phyloP scores from a whole-genome alignment of 2,797 vertebrate genomes.

The Myotis planiceps region DNA sequence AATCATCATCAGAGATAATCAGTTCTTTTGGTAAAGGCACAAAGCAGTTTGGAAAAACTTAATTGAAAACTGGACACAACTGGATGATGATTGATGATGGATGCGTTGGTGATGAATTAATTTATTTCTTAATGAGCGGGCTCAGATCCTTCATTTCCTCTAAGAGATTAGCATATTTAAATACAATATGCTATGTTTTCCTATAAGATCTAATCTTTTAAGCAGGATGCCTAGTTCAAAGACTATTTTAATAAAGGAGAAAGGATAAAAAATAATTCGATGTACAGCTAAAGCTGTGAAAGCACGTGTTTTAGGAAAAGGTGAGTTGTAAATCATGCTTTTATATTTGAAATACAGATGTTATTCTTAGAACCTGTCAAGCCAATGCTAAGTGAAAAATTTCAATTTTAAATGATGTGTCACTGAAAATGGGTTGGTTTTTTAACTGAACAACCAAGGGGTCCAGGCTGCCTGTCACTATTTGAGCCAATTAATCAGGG shows the following conservation, averaged over 20 bases:
- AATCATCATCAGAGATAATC: slow-evolving; percentile 82
- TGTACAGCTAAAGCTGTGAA: not conserved
- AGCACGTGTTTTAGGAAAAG: not conserved
- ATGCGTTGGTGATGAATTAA: slow-evolving; percentile 79
- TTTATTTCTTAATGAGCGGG: slow-evolving; percentile 83
- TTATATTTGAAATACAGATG: not conserved
- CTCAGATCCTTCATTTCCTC: slow-evolving; percentile 76
- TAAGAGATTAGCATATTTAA: slow-evolving; percentile 78
- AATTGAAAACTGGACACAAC: slow-evolving; percentile 81
- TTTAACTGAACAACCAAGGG: no score
- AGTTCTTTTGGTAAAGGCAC: slow-evolving; percentile 66
- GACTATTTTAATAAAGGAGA: slow-evolving; percentile 69
- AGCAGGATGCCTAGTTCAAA: slow-evolving; percentile 55
- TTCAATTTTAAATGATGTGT: slow-evolving; percentile 22
- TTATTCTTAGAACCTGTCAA: slow-evolving; percentile 38
- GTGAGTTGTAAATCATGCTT: not conserved
- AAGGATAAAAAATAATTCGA: slow-evolving; percentile 51
- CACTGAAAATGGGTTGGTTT: slow-evolving; percentile 20
- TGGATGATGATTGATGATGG: slow-evolving; percentile 67
- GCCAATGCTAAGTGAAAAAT: not conserved
- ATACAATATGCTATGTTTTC: slow-evolving; percentile 77
- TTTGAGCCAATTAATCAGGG: no score
- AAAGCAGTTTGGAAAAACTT: slow-evolving; percentile 71
- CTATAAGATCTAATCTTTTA: slow-evolving; percentile 75
- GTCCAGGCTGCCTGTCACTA: no score